Base-by-base conservation (phyloP, 2,888 invertebrate genomes). In the Myopa tessellatipennis region DNA sequence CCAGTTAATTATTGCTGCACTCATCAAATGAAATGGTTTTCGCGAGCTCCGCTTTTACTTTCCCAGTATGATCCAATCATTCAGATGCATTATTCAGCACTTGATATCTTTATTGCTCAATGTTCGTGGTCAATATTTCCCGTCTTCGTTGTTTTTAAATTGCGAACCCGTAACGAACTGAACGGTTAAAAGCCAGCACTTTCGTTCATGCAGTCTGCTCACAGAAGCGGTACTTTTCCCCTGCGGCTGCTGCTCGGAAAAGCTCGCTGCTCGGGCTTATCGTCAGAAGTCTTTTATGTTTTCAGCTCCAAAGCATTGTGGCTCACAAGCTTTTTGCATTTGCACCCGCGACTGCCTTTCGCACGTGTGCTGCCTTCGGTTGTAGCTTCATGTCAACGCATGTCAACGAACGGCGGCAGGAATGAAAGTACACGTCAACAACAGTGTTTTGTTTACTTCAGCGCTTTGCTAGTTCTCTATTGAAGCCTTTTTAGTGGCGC, bases 131-230 rank as follows among this genome's bases (percentile, higher is more conserved):
- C 45, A 77, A 70, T 76, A 78, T 68, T 61, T 77, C 78, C 82
- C 83, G 84, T 82, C 85, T 81, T 83, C 80, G 80, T 83, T 88
- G 87, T 83, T 88, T 84, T 85, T 88, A 83, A 85, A 85, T 86
- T 87, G 89, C 88, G 86, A 87, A 86, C 88, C 85, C 88, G 89
- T 87, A 85, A 85, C 86, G 87, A 88, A 88, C 88, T 88, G 87
- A 88, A 84, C 84, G 82, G 84, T 83, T 83, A 85, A 87, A 82
- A 85, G 82, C 80, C 82, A 83, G 83, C 84, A 82, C 84, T 84
- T 85, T 84, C 84, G 83, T 83, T 83, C 84, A 84, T 87, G 85
- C 82, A 84, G 80, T 82, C 82, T 80, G 77, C 84, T 81, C 82
- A 82, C 82, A 81, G 78, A 75, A 79, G 36, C 80, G 78, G 78